These are phyloP conservation scores for Frankliniella intonsa DNA, from an alignment of 2,888 invertebrate species.

Conservation along the genomic window DNA sequence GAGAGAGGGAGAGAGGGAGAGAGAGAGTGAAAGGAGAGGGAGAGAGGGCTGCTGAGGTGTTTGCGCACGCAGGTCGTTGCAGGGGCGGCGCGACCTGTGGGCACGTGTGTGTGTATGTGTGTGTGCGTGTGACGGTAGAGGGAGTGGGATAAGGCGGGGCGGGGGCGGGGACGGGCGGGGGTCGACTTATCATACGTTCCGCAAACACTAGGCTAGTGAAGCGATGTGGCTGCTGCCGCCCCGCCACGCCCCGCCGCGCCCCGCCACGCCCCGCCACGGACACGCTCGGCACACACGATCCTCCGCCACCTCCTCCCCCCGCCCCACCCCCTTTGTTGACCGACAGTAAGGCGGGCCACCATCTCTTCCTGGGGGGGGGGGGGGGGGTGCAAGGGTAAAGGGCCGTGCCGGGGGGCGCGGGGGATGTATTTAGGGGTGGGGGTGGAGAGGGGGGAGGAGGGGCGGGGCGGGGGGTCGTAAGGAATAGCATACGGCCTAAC, in stretches of 20 bases:
- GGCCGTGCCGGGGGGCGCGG: background rate
- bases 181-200: slow-evolving; percentile 14
- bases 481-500: background rate
- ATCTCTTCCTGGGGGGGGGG: background rate
- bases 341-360: background rate
- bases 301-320: background rate
- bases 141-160: no score
- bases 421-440: background rate
- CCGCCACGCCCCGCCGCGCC: no score
- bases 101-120: background rate
- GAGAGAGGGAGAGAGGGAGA: background rate
- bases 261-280: background rate
- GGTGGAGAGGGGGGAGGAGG: background rate
- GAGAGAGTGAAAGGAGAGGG: background rate
- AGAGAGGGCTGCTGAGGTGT: background rate
- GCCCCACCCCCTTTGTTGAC: background rate
- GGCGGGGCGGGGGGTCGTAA: background rate
- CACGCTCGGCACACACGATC: slow-evolving; percentile 7
- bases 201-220: slow-evolving; percentile 9
- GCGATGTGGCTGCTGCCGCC: background rate
- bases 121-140: background rate
- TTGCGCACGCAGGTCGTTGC: background rate
- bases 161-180: background rate
- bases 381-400: background rate
- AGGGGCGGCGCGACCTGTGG: background rate